Base-by-base conservation (phyloP, 53 echinoderm and acorn worm genomes). In the Apostichopus leukothele region DNA sequence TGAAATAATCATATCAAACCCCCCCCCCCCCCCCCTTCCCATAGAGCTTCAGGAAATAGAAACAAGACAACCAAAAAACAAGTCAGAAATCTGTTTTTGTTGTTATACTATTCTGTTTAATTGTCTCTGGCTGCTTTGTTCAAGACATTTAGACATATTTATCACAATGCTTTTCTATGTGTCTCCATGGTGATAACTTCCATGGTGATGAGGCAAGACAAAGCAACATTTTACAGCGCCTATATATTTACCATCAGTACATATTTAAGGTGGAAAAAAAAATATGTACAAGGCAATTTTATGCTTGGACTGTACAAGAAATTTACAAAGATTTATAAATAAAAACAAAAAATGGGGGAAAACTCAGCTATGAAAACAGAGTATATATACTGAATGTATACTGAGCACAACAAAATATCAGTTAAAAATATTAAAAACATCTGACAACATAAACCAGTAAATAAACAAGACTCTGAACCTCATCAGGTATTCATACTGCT, bases 121-220 rank as follows among this genome's bases (percentile, higher is more conserved):
- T 71, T 71, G 71, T 71, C 71, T 71, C 71, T 21, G 71, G 71
- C 71, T 71, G 71, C 18, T 71, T 14, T 71, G n/a, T 57, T 63
- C 4, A 63, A 16, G 63, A 63, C 63, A 63, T 63, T 0, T 71
- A 71, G 71, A 71, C 71, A 71, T 71, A 18, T 14, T 71, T n/a
- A 16, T 71, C 71, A 71, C 18, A 71, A 71, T 71, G 71, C 71
- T 71, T 71, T 71, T 71, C 18, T 18, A n/a, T 71, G 6, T 68
- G 18, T 71, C 18, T 18, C 18, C 71, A 71, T 71, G 71, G 71
- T 2, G 18, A 71, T 18, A 6, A n/a, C 18, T 71, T 16, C 81
- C 81, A 81, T 59, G 21, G 81, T 54, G 81, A 81, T 81, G 22
- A 81, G 81, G 81, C 81, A 81, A 81, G 81, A 81, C 81, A 81